phyloP scores from a whole-genome alignment of 2,797 vertebrate genomes.

The Sebastes elongatus region DNA sequence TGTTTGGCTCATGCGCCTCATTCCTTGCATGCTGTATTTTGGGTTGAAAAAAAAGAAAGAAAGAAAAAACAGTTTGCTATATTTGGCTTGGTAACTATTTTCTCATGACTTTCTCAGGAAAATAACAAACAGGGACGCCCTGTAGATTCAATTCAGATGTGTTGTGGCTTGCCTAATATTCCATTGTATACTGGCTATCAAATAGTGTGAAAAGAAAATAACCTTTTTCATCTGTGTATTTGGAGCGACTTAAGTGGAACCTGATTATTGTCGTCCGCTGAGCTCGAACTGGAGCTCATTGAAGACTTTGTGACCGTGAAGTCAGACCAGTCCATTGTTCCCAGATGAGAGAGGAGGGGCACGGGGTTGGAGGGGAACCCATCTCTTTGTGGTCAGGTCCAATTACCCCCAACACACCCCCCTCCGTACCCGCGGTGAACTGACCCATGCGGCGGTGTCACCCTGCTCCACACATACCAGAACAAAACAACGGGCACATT shows the following conservation, averaged over 20 bases:
- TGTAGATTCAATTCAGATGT: slow-evolving; percentile 2
- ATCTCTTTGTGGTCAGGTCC: slow-evolving; percentile 63
- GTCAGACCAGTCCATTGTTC: slow-evolving; percentile 58
- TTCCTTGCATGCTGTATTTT: slow-evolving; percentile 3
- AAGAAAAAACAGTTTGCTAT: background rate
- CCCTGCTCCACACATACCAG: slow-evolving; percentile 69
- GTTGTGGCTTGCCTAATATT: background rate
- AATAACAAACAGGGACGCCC: background rate
- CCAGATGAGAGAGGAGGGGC: background rate
- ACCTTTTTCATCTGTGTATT: background rate
- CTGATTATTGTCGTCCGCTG: slow-evolving; percentile 2
- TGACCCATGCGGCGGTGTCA: slow-evolving; percentile 69
- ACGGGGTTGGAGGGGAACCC: slow-evolving; percentile 23
- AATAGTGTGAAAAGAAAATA: background rate
- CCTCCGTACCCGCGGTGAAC: slow-evolving; percentile 48
- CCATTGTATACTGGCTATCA: background rate
- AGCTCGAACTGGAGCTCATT: slow-evolving; percentile 36
- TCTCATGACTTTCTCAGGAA: slow-evolving; percentile 5
- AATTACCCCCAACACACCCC: slow-evolving; percentile 62
- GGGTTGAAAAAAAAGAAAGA: background rate
- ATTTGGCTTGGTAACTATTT: background rate
- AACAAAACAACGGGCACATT: slow-evolving; percentile 75
- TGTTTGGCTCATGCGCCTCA: slow-evolving; percentile 13
- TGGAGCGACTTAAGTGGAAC: slow-evolving; percentile 2
- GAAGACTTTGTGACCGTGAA: slow-evolving; percentile 37